Base-by-base conservation (phyloP, 2,888 invertebrate species). In the Leptopilina syphax region DNA sequence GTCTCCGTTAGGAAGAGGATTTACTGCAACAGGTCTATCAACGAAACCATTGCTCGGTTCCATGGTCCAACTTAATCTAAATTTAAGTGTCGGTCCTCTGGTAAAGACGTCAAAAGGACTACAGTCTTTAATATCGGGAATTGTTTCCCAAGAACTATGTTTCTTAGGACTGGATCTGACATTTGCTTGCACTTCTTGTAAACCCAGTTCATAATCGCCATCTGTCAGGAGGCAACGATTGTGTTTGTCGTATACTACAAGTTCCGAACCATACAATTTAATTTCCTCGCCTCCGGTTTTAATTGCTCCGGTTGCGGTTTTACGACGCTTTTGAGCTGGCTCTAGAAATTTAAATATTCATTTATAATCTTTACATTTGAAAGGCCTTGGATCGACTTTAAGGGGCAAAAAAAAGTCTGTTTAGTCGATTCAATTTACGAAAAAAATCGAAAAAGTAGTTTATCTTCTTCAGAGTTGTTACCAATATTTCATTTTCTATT, bases 201-300 rank as follows among this genome's bases (percentile, higher is more conserved):
- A 92, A 77, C 96, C 95, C 80, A 98, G 93, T 90, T 98, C 98
- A 92, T 98, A 98, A 90, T 98, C 97, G 4, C 98, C 98, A 85
- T 97, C 97, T 0, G 96, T 96, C 76, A 98, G 93, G 79, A 97
- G 93, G 90, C 98, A 98, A 18, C 97, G 95, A 89, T 96, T 97
- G 88, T 97, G 96, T 90, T 97, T 97, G 91, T 98, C 98, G 89
- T 97, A 98, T 50, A 98, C 95, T 81, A 97, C 96, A 80, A 98
- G 92, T 92, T 98, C 98, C 79, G 96, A 96, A 63, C 95, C 95
- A 83, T 95, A 96, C 44, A 95, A 91, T 85, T 94, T 94, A 10
- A 92, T 92, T 92, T 94, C 94, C 87, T 94, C 94, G 81, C 87
- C 91, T 50, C 73, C 92, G 13, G 77, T 76, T 78, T 86, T 92